Conservation (phyloP, 2,888 invertebrate species). For the Nephrotoma guestfalica region DNA sequence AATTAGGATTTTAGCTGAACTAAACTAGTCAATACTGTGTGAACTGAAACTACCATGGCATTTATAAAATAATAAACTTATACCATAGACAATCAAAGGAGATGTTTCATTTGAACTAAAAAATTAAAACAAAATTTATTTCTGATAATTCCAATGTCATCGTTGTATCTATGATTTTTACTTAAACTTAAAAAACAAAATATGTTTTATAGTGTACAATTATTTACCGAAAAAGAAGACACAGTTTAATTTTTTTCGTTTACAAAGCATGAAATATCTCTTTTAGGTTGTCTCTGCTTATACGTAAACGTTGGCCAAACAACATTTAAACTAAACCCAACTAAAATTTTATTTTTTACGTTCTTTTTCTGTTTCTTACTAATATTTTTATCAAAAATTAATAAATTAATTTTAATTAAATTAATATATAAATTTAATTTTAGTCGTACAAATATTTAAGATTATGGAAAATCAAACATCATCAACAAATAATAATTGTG, state of each 20-base stretch:
- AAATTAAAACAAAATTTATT: too few species aligned
- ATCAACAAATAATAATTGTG: background rate
- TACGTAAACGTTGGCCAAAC: background rate
- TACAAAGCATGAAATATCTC: too few species aligned
- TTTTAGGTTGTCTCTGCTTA: too few species aligned
- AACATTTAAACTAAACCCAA: background rate
- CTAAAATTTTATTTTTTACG: background rate
- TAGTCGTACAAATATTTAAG: background rate
- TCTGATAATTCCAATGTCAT: too few species aligned
- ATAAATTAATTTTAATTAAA: too few species aligned
- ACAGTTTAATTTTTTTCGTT: too few species aligned
- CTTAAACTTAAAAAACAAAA: too few species aligned
- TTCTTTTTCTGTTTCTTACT: background rate
- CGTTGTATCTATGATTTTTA: too few species aligned
- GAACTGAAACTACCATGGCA: background rate
- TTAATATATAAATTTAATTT: background rate
- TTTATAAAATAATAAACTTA: background rate
- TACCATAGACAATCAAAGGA: too few species aligned
- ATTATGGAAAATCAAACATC: conserved; percentile 1
- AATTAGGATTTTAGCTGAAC: background rate
- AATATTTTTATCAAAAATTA: background rate
- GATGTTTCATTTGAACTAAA: too few species aligned
- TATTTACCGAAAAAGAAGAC: too few species aligned
- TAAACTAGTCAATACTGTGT: background rate
- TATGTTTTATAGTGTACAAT: too few species aligned